Evolutionary conservation across 2,797 vertebrate genomes (phyloP).

Genomic region (Siniperca undulata): DNA sequence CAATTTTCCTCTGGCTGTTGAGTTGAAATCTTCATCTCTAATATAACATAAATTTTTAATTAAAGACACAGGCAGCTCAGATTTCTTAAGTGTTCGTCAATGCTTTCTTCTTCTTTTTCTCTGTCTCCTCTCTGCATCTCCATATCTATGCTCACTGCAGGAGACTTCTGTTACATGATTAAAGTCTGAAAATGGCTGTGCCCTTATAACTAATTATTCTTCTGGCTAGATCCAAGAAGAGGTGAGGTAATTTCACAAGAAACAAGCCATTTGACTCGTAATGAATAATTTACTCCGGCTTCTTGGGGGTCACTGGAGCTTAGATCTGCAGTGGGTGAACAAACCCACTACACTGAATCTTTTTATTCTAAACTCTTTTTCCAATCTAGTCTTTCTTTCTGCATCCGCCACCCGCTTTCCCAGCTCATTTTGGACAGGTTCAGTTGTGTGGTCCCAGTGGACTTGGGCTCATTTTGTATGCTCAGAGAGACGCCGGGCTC

Average conservation of each 20-base stretch:
- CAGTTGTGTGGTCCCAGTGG: slow-evolving; percentile 58
- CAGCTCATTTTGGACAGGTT: slow-evolving; percentile 71
- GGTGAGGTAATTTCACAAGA: slow-evolving; percentile 84
- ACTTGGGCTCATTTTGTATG: slow-evolving; percentile 75
- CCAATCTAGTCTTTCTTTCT: slow-evolving; percentile 37
- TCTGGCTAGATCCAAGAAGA: slow-evolving; percentile 67
- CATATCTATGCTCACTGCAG: slow-evolving; percentile 80
- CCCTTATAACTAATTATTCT: slow-evolving; percentile 86
- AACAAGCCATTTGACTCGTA: slow-evolving; percentile 85
- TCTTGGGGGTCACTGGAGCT: slow-evolving; percentile 76
- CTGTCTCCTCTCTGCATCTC: slow-evolving; percentile 42
- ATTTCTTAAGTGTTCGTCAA: slow-evolving; percentile 78
- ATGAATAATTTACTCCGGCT: slow-evolving; percentile 85
- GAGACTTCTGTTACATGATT: slow-evolving; percentile 83
- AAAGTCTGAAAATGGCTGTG: slow-evolving; percentile 82
- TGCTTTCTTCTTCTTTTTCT: slow-evolving; percentile 51
- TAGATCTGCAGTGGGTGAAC: slow-evolving; percentile 62
- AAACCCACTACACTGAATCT: slow-evolving; percentile 46
- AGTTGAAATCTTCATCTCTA: slow-evolving; percentile 84
- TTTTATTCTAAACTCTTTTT: slow-evolving; percentile 53
- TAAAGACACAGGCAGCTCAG: slow-evolving; percentile 79
- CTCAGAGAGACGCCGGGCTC: slow-evolving; percentile 57
- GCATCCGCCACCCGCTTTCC: slow-evolving; percentile 35
- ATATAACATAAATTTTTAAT: slow-evolving; percentile 88
- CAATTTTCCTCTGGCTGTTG: slow-evolving; percentile 73